Percentiles rank a stretch among this genome's conserved stretches.
These are phyloP conservation scores for Dinocampus coccinellae DNA, from an alignment of 2,888 invertebrate species.

Conservation along the genomic window DNA sequence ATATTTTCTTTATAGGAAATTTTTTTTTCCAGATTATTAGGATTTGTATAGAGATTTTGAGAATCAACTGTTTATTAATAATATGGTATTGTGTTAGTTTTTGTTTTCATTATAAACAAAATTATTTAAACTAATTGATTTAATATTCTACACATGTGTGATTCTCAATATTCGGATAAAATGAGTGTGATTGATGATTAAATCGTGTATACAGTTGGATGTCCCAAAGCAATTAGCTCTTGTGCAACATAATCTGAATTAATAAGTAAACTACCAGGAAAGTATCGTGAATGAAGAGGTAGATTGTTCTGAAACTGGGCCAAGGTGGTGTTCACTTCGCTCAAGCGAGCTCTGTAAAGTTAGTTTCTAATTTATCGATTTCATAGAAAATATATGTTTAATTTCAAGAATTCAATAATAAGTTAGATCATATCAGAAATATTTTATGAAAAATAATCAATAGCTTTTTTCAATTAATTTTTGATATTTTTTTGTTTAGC, in stretches of 20 bases:
- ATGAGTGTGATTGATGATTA: not conserved
- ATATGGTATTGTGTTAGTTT: too few relatives aligned
- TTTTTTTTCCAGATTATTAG: not conserved
- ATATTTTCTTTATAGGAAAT: not conserved
- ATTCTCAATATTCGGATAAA: not conserved
- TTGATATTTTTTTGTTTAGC: too few relatives aligned
- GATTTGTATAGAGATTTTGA: not conserved
- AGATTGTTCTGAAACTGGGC: constrained; percentile 56
- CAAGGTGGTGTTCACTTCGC: constrained; percentile 52
- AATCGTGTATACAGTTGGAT: constrained; percentile 13
- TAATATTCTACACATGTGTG: not conserved
- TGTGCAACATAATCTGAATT: constrained; percentile 67
- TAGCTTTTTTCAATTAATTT: too few relatives aligned
- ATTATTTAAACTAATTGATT: not conserved
- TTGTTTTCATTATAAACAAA: too few relatives aligned
- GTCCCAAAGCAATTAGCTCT: constrained; percentile 64
- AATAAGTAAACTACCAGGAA: constrained; percentile 67
- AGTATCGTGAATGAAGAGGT: constrained; percentile 58
- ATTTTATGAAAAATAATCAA: too few relatives aligned
- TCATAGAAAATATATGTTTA: too few relatives aligned
- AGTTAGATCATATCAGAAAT: too few relatives aligned
- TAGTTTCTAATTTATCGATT: too few relatives aligned
- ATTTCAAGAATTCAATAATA: too few relatives aligned
- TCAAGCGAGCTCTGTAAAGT: too few relatives aligned
- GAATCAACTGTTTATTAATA: not conserved